Conservation (phyloP, 2,888 invertebrate genomes). For the Heliconius charithonia region DNA sequence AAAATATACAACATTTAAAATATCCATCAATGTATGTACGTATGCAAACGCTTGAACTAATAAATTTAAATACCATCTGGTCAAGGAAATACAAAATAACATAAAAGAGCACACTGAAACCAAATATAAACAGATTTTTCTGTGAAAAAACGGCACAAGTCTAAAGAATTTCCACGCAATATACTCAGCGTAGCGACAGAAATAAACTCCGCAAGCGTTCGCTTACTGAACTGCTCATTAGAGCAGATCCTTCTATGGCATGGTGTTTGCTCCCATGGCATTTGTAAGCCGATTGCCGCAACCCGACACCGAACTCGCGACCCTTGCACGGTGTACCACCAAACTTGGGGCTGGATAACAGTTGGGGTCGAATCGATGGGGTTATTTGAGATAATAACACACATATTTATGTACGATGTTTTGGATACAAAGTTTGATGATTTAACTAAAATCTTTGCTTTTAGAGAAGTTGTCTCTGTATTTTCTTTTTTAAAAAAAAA, state of each 20-base stretch:
- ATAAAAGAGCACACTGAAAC: constrained; percentile 13
- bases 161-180: constrained; percentile 14
- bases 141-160: neutral
- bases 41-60: neutral
- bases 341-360: constrained; percentile 45
- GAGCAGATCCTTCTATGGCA: constrained; percentile 61
- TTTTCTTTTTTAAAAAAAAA: no score
- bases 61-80: constrained; percentile 18
- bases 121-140: constrained; percentile 16
- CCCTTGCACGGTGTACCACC: constrained; percentile 57
- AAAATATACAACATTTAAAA: neutral
- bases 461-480: neutral
- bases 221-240: constrained; percentile 65
- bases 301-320: constrained; percentile 74
- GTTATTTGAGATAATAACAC: constrained; percentile 26
- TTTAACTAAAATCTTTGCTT: neutral
- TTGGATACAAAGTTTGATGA: neutral
- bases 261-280: constrained; percentile 69
- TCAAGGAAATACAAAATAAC: constrained; percentile 1
- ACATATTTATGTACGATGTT: constrained; percentile 10
- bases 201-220: constrained; percentile 34
- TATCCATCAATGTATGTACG: neutral
- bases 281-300: constrained; percentile 77
- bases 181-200: constrained; percentile 8
- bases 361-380: constrained; percentile 37